phyloP scores from a whole-genome alignment of 92 coral and sea anemone species.

The Desmophyllum pertusum region DNA sequence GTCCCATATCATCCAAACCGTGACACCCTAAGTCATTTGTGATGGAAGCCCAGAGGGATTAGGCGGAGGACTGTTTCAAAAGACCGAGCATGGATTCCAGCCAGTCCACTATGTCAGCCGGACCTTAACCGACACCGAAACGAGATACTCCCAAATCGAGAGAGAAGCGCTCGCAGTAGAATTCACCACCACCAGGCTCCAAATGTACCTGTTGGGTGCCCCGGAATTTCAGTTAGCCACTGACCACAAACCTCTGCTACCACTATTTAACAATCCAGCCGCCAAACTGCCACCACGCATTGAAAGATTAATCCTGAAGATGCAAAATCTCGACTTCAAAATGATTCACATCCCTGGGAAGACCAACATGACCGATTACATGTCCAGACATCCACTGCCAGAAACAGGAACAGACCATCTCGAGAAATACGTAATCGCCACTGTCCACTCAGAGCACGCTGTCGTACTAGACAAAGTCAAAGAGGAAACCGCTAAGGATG shows the following conservation, averaged over 20 bases:
- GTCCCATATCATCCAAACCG: constrained; percentile 50
- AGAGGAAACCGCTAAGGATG: constrained; percentile 34
- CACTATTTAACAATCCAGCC: too few relatives aligned
- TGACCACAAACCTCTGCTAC: neutral
- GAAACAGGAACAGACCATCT: constrained; percentile 24
- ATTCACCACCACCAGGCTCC: constrained; percentile 64
- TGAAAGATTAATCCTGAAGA: neutral
- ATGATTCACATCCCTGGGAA: constrained; percentile 60
- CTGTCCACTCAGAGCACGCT: constrained; percentile 39
- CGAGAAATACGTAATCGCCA: constrained; percentile 44
- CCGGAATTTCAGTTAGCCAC: neutral
- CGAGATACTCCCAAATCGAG: constrained; percentile 54
- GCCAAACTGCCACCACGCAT: neutral
- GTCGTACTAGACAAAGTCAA: constrained; percentile 40
- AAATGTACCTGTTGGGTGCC: constrained; percentile 64
- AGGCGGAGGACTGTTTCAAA: constrained; percentile 43
- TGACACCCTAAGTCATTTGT: constrained; percentile 61
- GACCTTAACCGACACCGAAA: constrained; percentile 58
- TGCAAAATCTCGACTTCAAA: constrained; percentile 68
- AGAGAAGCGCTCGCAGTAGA: constrained; percentile 65
- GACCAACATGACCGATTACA: constrained; percentile 54
- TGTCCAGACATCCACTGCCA: constrained; percentile 43
- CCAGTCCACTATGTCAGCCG: constrained; percentile 73
- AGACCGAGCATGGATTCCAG: constrained; percentile 57
- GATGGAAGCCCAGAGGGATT: constrained; percentile 71